phyloP scores from a whole-genome alignment of 1,140 invertebrate genomes.

The Drosophila malerkotliana region DNA sequence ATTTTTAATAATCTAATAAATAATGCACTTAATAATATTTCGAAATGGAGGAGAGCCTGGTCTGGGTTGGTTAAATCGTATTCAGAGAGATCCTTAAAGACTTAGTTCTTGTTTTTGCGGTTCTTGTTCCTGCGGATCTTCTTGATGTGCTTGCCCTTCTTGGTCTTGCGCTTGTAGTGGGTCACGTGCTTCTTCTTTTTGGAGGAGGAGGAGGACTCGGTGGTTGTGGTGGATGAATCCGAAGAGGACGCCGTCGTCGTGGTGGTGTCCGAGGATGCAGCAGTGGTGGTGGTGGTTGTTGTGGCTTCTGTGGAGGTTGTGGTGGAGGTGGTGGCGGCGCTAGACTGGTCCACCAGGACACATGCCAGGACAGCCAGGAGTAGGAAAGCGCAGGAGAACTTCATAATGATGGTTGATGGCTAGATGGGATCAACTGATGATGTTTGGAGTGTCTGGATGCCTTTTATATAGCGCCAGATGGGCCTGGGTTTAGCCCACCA shows the following conservation, averaged over 20 bases:
- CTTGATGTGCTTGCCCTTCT: background rate
- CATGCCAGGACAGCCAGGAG: conserved; percentile 12
- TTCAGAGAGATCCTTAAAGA: background rate
- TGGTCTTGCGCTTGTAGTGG: conserved; percentile 2
- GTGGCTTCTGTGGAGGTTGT: conserved; percentile 1
- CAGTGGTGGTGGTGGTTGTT: conserved; percentile 5
- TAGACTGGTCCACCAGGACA: conserved; percentile 15
- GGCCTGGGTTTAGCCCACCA: background rate
- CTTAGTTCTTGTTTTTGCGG: background rate
- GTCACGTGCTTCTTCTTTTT: conserved; percentile 1
- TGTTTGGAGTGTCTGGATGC: background rate
- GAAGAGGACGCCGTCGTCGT: background rate
- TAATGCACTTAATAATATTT: too few relatives aligned
- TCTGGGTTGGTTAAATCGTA: background rate
- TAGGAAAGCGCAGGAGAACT: conserved; percentile 1
- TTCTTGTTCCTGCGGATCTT: background rate
- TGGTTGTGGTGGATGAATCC: conserved; percentile 1
- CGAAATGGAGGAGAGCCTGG: too few relatives aligned
- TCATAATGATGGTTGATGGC: conserved; percentile 11
- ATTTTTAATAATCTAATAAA: too few relatives aligned
- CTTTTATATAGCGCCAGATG: conserved; percentile 19
- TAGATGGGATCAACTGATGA: conserved; percentile 29
- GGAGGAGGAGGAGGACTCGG: background rate
- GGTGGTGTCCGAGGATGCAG: conserved; percentile 7
- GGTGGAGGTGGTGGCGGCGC: conserved; percentile 4